Conservation (phyloP, 2,888 invertebrate species). For the Metellina segmentata region DNA sequence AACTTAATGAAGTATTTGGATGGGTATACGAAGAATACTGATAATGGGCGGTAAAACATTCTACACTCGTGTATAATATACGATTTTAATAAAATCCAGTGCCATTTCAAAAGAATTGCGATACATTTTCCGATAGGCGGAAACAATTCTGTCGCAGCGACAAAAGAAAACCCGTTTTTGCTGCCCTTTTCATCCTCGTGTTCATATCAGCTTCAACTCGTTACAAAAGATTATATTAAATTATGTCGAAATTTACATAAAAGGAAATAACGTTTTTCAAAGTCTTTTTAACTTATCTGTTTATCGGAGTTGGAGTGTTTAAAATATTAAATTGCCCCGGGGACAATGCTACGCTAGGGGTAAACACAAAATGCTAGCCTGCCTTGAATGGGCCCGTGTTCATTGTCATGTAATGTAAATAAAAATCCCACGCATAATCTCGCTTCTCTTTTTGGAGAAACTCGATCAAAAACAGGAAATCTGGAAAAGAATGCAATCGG, state of each 20-base stretch:
- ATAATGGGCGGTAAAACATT: not conserved
- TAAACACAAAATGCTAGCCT: not conserved
- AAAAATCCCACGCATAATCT: conserved; percentile 27
- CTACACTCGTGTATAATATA: not conserved
- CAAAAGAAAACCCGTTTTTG: conserved; percentile 17
- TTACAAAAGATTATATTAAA: conserved; percentile 51
- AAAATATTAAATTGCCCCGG: conserved; percentile 43
- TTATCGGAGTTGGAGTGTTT: conserved; percentile 19
- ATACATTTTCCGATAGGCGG: conserved; percentile 21
- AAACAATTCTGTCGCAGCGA: conserved; percentile 8
- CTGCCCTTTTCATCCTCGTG: not conserved
- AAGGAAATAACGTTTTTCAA: conserved; percentile 24
- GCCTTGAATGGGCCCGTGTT: not conserved
- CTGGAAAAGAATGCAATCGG: conserved; percentile 13
- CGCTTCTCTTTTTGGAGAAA: conserved; percentile 4
- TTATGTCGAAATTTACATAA: conserved; percentile 43
- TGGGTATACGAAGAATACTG: too few relatives aligned
- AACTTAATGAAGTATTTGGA: too few relatives aligned
- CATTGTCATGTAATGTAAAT: conserved; percentile 19
- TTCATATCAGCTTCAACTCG: conserved; percentile 23
- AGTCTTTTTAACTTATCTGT: conserved; percentile 20
- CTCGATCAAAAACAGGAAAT: conserved; percentile 54
- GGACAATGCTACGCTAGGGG: conserved; percentile 10
- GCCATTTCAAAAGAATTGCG: not conserved
- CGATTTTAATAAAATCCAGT: not conserved